Conservation (phyloP, 2,797 vertebrate species). For the Euthynnus affinis region DNA sequence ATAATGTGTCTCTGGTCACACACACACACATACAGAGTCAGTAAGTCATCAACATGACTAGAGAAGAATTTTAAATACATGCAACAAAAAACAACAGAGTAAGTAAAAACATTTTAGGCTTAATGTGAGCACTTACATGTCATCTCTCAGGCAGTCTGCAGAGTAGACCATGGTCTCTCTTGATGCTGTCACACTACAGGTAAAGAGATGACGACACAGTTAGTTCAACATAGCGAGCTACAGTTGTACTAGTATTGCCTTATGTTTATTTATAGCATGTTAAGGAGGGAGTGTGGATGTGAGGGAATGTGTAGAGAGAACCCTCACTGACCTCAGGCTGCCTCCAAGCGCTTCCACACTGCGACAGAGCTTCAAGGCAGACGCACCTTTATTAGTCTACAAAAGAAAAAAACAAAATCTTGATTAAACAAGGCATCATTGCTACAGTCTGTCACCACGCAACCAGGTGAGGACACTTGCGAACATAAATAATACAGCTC, state of each 20-base stretch:
- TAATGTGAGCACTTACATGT: conserved; percentile 87
- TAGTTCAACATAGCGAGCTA: not conserved
- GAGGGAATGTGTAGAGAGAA: not conserved
- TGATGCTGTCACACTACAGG: conserved; percentile 88
- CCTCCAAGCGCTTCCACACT: conserved; percentile 92
- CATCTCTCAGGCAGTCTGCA: conserved; percentile 89
- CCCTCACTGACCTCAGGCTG: conserved; percentile 89
- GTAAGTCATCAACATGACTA: not conserved
- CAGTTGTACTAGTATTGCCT: not conserved
- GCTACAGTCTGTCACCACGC: not conserved
- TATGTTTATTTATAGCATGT: conserved; percentile 34
- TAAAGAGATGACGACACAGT: conserved; percentile 38
- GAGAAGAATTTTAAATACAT: not conserved
- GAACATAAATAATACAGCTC: not conserved
- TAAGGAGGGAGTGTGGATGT: not conserved
- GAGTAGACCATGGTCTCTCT: conserved; percentile 91
- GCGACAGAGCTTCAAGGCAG: conserved; percentile 92
- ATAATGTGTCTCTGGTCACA: conserved; percentile 86
- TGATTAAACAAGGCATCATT: not conserved
- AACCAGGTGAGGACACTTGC: not conserved
- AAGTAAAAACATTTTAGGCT: not conserved
- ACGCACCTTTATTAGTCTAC: conserved; percentile 93
- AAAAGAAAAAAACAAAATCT: conserved; percentile 14
- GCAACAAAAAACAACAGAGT: not conserved
- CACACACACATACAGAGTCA: not conserved